Conservation (phyloP, 2,113 vertebrate species). For the Gasterosteus aculeatus region DNA sequence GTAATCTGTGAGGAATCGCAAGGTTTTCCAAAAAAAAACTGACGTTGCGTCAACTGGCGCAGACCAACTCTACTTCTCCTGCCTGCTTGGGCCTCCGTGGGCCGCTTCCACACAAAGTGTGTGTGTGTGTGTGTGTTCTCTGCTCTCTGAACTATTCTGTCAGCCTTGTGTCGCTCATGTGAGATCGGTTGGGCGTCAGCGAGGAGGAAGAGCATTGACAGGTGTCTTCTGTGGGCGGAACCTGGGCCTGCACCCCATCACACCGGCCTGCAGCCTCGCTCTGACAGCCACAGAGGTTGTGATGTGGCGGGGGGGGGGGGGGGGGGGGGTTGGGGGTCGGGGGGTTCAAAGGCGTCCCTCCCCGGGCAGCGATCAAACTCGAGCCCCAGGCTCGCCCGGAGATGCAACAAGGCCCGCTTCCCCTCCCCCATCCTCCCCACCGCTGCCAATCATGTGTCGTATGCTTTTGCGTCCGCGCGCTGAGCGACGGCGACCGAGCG, state of each 20-base stretch:
- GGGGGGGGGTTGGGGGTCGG: neutral
- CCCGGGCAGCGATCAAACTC: slow-evolving; percentile 74
- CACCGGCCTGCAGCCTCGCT: slow-evolving; percentile 47
- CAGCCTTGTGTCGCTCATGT: slow-evolving; percentile 53
- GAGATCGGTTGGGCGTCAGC: slow-evolving; percentile 45
- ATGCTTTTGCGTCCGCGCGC: slow-evolving; percentile 47
- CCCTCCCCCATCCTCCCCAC: slow-evolving; percentile 53
- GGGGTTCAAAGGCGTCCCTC: slow-evolving; percentile 47
- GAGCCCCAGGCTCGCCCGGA: slow-evolving; percentile 67
- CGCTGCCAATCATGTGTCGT: slow-evolving; percentile 77
- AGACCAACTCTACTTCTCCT: slow-evolving; percentile 31
- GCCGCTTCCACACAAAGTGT: slow-evolving; percentile 51
- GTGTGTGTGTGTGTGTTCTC: slow-evolving; percentile 1
- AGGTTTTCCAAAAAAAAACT: slow-evolving; percentile 44
- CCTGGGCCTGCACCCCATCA: slow-evolving; percentile 70
- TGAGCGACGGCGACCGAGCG: slow-evolving; percentile 32
- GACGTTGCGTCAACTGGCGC: slow-evolving; percentile 32
- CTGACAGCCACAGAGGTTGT: slow-evolving; percentile 60
- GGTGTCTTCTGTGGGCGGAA: slow-evolving; percentile 68
- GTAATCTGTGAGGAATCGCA: slow-evolving; percentile 44
- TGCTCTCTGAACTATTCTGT: slow-evolving; percentile 28
- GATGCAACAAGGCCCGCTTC: slow-evolving; percentile 72
- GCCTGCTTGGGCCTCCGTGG: slow-evolving; percentile 43
- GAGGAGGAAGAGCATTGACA: slow-evolving; percentile 67
- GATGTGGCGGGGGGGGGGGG: neutral